Evolutionary conservation across 2,113 vertebrate species (phyloP).

Genomic region (Delphinus delphis): DNA sequence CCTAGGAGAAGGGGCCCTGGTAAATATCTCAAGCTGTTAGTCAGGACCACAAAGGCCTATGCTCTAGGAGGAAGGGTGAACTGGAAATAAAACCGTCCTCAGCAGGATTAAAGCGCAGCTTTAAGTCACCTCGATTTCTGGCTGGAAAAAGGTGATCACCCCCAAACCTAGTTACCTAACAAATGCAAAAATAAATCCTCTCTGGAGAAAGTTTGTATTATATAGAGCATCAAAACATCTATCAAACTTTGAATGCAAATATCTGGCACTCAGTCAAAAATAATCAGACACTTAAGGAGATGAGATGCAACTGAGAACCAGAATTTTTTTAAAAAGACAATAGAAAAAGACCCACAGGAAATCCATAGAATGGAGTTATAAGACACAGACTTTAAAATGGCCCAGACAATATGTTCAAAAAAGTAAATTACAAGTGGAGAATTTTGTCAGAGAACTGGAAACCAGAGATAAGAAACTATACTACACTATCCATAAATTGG

Average conservation of each 20-base stretch:
- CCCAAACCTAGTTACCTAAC: not conserved
- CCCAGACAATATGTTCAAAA: conserved; percentile 13
- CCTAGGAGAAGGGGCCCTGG: not conserved
- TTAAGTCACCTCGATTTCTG: conserved; percentile 23
- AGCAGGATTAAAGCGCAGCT: not conserved
- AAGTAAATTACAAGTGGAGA: conserved; percentile 14
- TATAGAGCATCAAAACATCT: conserved; percentile 17
- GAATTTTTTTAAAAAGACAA: not conserved
- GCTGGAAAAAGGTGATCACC: not conserved
- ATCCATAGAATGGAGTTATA: not conserved
- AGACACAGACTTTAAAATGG: not conserved
- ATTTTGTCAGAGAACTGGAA: not conserved
- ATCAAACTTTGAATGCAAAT: conserved; percentile 11
- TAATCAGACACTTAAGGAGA: not conserved
- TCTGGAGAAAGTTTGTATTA: not conserved
- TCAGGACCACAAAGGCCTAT: not conserved
- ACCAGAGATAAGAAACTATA: not conserved
- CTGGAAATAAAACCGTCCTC: conserved; percentile 5
- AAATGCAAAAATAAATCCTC: conserved; percentile 35
- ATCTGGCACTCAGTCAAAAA: conserved; percentile 40
- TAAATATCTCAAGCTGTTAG: conserved; percentile 9
- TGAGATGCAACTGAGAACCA: not conserved
- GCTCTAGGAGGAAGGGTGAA: not conserved
- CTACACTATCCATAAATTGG: not conserved
- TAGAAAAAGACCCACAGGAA: not conserved